Conservation (phyloP, 2,113 vertebrate genomes). For the Nannospalax galili region DNA sequence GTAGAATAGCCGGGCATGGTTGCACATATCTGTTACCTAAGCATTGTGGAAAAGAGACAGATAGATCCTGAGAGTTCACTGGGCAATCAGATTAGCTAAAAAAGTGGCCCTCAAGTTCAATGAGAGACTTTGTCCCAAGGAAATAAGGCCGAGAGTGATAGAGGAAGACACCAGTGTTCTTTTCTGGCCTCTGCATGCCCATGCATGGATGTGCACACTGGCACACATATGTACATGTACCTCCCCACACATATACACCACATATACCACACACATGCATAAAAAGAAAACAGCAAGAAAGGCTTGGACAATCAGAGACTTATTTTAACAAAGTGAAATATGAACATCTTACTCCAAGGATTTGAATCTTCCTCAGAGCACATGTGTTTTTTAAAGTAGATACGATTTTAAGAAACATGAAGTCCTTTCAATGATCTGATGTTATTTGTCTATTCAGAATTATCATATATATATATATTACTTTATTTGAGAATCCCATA, state of each 20-base stretch:
- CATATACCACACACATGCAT: too few relatives aligned
- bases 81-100: not conserved
- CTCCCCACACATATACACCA: too few relatives aligned
- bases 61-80: not conserved
- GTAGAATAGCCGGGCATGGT: not conserved
- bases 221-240: too few relatives aligned
- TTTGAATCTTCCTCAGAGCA: not conserved
- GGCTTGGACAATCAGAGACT: not conserved
- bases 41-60: not conserved
- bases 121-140: not conserved
- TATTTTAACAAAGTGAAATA: conserved; percentile 22
- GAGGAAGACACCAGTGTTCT: not conserved
- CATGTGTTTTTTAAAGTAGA: not conserved
- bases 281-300: not conserved
- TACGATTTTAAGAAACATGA: not conserved
- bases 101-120: not conserved
- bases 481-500: not conserved
- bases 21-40: not conserved
- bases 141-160: not conserved
- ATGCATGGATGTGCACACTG: not conserved
- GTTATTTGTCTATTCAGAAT: too few relatives aligned
- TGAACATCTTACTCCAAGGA: not conserved
- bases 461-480: not conserved
- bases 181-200: not conserved
- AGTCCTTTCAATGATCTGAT: not conserved